A percentile compares a stretch with the other conserved stretches of the same genome.
phyloP scores from a whole-genome alignment of 2,888 invertebrate genomes.

The Drosophila yooni region DNA sequence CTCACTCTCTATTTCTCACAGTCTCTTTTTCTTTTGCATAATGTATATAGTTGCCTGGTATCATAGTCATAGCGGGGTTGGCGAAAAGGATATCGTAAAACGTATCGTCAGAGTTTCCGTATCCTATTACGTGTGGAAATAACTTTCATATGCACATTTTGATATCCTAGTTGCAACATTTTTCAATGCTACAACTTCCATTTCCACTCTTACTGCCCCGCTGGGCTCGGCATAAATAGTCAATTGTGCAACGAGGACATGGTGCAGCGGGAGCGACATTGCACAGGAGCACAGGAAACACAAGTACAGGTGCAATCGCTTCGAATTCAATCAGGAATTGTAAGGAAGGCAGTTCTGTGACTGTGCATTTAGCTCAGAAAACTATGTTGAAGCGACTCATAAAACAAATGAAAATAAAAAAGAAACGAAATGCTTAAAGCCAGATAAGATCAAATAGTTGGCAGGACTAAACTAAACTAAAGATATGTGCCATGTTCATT shows the following conservation, averaged over 20 bases:
- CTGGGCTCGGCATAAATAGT: constrained; percentile 18
- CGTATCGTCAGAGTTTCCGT: constrained; percentile 75
- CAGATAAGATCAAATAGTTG: background rate
- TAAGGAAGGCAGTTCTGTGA: constrained; percentile 11
- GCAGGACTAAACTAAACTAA: background rate
- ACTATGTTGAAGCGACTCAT: background rate
- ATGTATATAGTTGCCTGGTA: constrained; percentile 64
- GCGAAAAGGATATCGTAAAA: constrained; percentile 72
- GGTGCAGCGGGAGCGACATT: constrained; percentile 12
- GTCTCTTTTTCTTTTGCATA: constrained; percentile 29
- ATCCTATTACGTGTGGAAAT: constrained; percentile 79
- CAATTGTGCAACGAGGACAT: constrained; percentile 30
- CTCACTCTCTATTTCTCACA: background rate
- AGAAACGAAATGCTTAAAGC: background rate
- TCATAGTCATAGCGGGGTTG: constrained; percentile 52
- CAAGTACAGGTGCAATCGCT: constrained; percentile 31
- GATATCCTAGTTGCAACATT: constrained; percentile 69
- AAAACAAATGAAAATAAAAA: background rate
- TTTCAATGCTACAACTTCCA: constrained; percentile 41
- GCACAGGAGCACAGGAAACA: constrained; percentile 36
- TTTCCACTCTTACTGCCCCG: constrained; percentile 13
- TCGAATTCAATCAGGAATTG: constrained; percentile 45
- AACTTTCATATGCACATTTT: constrained; percentile 80
- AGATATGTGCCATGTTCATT: background rate
- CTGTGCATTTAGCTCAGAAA: constrained; percentile 9